Conservation (phyloP, 1,140 invertebrate genomes). For the Meloidogyne exigua region DNA sequence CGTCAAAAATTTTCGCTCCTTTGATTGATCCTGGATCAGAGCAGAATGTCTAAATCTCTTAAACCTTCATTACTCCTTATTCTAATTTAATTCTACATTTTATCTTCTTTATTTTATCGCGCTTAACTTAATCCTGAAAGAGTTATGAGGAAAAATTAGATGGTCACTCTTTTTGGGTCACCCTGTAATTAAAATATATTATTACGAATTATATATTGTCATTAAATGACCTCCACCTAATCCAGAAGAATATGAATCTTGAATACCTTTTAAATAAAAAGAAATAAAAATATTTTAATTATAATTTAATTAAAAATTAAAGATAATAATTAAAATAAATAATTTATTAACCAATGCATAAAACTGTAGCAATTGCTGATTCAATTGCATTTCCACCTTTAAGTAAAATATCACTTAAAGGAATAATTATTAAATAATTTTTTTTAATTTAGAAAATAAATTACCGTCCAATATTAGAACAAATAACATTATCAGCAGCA, state of each 20-base stretch:
- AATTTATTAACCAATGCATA: conserved; percentile 86
- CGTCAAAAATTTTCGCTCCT: too few species aligned
- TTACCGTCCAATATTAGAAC: conserved; percentile 58
- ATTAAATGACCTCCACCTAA: conserved; percentile 82
- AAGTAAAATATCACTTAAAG: conserved; percentile 69
- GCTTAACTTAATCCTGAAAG: too few species aligned
- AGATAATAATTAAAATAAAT: too few species aligned
- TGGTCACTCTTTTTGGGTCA: too few species aligned
- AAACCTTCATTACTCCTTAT: too few species aligned
- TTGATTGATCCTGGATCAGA: too few species aligned
- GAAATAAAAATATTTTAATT: background rate
- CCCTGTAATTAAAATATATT: too few species aligned
- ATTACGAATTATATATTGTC: conserved; percentile 74
- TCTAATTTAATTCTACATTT: too few species aligned
- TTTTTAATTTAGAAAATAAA: too few species aligned
- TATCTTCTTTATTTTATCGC: too few species aligned
- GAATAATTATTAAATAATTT: background rate
- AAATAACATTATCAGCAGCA: conserved; percentile 57
- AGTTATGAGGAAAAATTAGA: too few species aligned
- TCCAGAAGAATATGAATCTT: conserved; percentile 80
- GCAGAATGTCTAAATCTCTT: too few species aligned
- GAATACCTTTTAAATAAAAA: background rate
- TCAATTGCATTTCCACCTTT: conserved; percentile 82
- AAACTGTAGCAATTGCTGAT: conserved; percentile 77
- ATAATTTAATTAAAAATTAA: conserved; percentile 65